Base-by-base conservation (phyloP, 2,797 vertebrate species). In the Pteropus rufus region DNA sequence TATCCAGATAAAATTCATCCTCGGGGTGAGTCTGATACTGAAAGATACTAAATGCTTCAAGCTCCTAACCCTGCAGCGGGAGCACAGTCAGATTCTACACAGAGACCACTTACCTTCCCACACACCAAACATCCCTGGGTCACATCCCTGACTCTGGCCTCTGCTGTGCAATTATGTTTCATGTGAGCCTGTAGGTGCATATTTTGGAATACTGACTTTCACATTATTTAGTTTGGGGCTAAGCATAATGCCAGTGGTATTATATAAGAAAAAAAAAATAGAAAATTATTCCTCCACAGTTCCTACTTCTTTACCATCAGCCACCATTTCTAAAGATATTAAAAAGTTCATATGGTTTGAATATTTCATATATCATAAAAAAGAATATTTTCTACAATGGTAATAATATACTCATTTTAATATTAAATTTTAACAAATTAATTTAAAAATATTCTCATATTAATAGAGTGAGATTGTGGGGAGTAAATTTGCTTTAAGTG, bases 1-100 rank as follows among this genome's bases (percentile, higher is more conserved):
- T 97, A 93, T 49, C 81, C 72, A 89, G 73, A 95, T 56, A 64
- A 92, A 96, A 95, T 89, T 93, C 34, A 95, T 91, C 49, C 94
- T 93, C 31, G 73, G 58, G 18, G 26, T 41, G 46, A 94, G 29
- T 85, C 46, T 96, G 75, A 77, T 75, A 76, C 19, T 92, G 46
- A 82, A 84, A 95, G 94, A 82, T 73, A 52, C 56, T 92, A 72
- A 95, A 88, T 58, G 21, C 95, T 85, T 97, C 41, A 75, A 72
- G 58, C 64, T 96, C 52, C 44, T 89, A 19, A 41, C 46, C 65
- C 52, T 76, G 18, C 52, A 88, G 23, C 16, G 75, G 65, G 46
- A 94, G 58, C 12, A 67, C 0, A 3, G 2, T 82, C 34, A 75
- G 49, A 79, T 94, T 94, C 65, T 36, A 87, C 49, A 41, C 1